A percentile compares a stretch with the other conserved stretches of the same genome.
Conservation (phyloP, 2,797 vertebrate species). For the Scarus forsteni region DNA sequence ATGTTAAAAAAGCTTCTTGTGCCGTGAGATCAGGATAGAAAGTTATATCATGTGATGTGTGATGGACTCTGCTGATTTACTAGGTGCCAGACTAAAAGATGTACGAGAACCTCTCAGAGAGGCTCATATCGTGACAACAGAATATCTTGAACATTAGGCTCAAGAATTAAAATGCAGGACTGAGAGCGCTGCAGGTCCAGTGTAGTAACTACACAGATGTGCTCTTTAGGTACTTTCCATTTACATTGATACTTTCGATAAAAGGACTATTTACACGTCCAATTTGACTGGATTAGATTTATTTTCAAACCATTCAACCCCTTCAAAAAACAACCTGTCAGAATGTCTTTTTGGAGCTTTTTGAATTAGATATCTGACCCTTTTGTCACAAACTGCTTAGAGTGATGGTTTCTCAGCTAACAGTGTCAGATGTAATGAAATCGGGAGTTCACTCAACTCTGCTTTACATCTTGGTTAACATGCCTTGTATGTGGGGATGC, state of each 20-base stretch:
- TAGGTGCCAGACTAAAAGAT: background rate
- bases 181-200: too few species aligned
- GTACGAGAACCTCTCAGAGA: background rate
- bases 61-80: slow-evolving; percentile 2
- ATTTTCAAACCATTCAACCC: too few species aligned
- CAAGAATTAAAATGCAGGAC: too few species aligned
- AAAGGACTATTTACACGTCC: too few species aligned
- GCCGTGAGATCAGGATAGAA: background rate
- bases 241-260: too few species aligned
- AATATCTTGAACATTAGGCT: too few species aligned
- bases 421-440: background rate
- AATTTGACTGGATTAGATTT: too few species aligned
- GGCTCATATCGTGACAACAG: background rate
- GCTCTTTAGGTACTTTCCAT: too few species aligned
- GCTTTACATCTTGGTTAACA: too few species aligned
- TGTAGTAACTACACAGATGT: too few species aligned
- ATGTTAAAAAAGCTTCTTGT: slow-evolving; percentile 11
- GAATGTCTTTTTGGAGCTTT: background rate
- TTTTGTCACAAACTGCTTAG: background rate
- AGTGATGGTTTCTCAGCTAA: too few species aligned
- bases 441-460: background rate
- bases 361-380: background rate
- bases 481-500: too few species aligned
- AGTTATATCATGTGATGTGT: background rate
- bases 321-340: background rate